Base-by-base conservation (phyloP, 1,140 invertebrate genomes). In the Lerema accius region DNA sequence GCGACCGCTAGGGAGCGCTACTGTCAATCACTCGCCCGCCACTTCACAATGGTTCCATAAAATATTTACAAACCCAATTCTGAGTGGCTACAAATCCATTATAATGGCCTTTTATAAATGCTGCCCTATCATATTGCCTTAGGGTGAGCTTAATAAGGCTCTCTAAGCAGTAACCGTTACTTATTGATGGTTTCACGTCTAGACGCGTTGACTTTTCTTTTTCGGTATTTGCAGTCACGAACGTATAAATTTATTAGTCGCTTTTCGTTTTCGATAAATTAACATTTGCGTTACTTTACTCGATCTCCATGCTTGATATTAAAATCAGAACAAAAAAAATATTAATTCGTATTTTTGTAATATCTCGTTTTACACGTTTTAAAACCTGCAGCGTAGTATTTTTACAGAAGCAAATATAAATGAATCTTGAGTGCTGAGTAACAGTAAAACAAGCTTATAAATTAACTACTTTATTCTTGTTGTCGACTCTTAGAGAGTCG, bases 51-150 rank as follows among this genome's bases (percentile, higher is more conserved):
- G 78, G 74, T 73, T 69, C 50, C 74, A 86, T 88, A 82, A 89
- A 86, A 84, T 87, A 89, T 89, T 86, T 81, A 87, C 82, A 80
- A 84, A 77, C 67, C 65, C 80, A 84, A 86, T 88, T 73, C 82
- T 72, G 76, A 79, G 80, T 78, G 79, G 73, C 77, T 78, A 69
- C 80, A 72, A 80, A 83, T 85, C 79, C 80, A 89, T 89, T 89
- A 87, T 76, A 75, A 69, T 75, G 72, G 65, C 58, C 77, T 82
- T 86, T 86, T 85, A 82, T 80, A 82, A 82, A 85, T 69, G 74
- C 73, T 65, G 69, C 72, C 76, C 83, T 82, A 87, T 86, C 84
- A 80, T 86, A 83, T 87, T 78, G 75, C 76, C 58, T 69, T 74
- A 60, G 82, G 78, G 80, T 73, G 71, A 60, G 40, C 49, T 73